Conservation (phyloP, 1,140 invertebrate genomes). For the Magallana gigas region DNA sequence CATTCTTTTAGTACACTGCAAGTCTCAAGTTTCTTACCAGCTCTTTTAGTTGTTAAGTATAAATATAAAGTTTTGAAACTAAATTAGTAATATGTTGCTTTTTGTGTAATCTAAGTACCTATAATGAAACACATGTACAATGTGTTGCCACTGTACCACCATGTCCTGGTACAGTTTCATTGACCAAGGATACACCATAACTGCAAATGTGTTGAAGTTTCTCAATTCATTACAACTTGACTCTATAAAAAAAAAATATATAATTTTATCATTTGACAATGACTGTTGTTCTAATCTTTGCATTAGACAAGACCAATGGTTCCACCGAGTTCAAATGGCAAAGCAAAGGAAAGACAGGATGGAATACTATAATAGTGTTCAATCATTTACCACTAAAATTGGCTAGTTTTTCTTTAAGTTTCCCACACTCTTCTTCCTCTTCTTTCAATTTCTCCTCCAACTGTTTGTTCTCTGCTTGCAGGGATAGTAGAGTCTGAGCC, state of each 20-base stretch:
- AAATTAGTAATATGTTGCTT: neutral
- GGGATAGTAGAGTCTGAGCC: neutral
- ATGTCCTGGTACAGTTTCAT: no score
- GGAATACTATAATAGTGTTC: no score
- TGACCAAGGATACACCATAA: neutral
- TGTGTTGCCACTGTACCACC: no score
- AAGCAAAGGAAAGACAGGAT: no score
- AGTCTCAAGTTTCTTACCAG: conserved; percentile 12
- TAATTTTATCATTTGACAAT: no score
- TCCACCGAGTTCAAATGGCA: no score
- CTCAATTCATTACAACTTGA: neutral
- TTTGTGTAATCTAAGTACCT: no score
- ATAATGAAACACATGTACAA: no score
- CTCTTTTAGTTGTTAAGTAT: neutral
- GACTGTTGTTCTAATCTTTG: no score
- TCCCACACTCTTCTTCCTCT: neutral
- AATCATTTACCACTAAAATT: conserved; percentile 19
- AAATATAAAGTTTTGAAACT: neutral
- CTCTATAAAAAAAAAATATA: neutral
- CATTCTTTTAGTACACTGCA: neutral
- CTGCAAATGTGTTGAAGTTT: neutral
- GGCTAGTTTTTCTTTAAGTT: neutral
- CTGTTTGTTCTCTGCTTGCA: neutral
- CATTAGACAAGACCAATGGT: no score
- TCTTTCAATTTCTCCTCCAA: conserved; percentile 10